Evolutionary conservation across 2,888 invertebrate species (phyloP), one percentile per base, ranked within the genome.

Genomic region (Ommatoiulus sabulosus): DNA sequence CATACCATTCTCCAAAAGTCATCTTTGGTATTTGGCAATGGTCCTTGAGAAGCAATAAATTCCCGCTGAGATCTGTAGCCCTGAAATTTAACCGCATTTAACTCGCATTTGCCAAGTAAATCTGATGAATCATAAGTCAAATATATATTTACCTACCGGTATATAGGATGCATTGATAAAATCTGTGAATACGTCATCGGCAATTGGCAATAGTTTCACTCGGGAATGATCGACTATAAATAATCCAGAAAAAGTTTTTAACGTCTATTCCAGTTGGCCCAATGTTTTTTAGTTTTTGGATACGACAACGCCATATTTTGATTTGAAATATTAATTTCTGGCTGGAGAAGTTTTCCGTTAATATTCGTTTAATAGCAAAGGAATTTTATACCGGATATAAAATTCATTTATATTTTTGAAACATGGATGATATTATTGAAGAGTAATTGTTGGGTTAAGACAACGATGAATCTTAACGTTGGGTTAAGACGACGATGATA

Each of bases 1-100:
- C 95, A 93, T 20, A 96, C 92, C 96, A 96, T 96, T 90, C 95
- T 94, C 96, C 96, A 96, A 92, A 96, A 96, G 92, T 96, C 96
- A 90, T 94, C 94, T 24, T 94, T 93, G 3, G 95, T 96, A 89
- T 94, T 94, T 63, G 94, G 94, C 89, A 95, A 94, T 0, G 96
- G 96, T 0, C 96, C 96, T 92, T 96, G 96, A 20, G 95, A 94
- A 7, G 96, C 96, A 89, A 96, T 96, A 91, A 95, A 96, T 91
- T 96, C 95, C 89, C 94, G 93, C 85, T 94, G 93, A 3, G 94
- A 94, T 2, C 94, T 94, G 90, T 94, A 94, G 17, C 96, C 96
- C 96, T 96, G 90, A 43, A 92, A 90, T 90, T 15, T 44, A 87
- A 35, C 35, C 35, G 35, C 1, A 46, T 8, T 7, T 15, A 88